Evolutionary conservation across 2,113 vertebrate genomes (phyloP), one percentile per base, ranked within the genome.

Genomic region (Arvicanthis niloticus): DNA sequence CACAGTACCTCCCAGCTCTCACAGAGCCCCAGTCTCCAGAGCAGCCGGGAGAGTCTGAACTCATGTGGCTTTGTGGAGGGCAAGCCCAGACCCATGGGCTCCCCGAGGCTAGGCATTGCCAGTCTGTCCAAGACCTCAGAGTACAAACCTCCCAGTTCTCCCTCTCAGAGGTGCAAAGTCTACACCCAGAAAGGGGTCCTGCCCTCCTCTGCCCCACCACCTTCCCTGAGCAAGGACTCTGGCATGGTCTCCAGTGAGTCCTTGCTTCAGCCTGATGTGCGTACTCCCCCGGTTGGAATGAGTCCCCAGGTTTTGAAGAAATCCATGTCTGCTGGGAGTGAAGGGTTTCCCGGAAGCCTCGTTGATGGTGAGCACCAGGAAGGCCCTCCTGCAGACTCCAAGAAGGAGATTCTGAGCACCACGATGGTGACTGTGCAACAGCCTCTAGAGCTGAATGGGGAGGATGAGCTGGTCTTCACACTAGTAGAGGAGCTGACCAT

Each of bases 131-230:
- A 99, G 98, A 99, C 99, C 8, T 99, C 99, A 0, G 99, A 99
- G 60, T 99, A 99, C 96, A 99, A 99, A 93, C 99, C 99, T 95
- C 99, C 68, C 98, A 98, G 88, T 92, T 99, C 99, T 60, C 99
- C 99, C 12, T 99, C 99, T 21, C 99, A 99, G 98, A 98, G 99
- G 24, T 99, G 99, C 98, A 99, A 99, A 96, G 99, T 99, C 34
- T 99, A 99, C 93, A 99, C 99, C 15, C 99, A 99, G 98, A 99
- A 99, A 97, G 99, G 99, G 9, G 99, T 99, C 45, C 96, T 99
- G 97, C 99, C 99, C 4, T 98, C 98, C 72, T 98, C 99, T 0
- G 98, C 99, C 5, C 99, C 99, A 0, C 98, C 98, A 77, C 98
- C 99, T 60, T 96, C 98, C 65, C 91, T 99, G 93, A 98, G 97